These are phyloP conservation scores for Pemphigus obesinymphae DNA, from an alignment of 1,140 invertebrate species.

Conservation along the genomic window DNA sequence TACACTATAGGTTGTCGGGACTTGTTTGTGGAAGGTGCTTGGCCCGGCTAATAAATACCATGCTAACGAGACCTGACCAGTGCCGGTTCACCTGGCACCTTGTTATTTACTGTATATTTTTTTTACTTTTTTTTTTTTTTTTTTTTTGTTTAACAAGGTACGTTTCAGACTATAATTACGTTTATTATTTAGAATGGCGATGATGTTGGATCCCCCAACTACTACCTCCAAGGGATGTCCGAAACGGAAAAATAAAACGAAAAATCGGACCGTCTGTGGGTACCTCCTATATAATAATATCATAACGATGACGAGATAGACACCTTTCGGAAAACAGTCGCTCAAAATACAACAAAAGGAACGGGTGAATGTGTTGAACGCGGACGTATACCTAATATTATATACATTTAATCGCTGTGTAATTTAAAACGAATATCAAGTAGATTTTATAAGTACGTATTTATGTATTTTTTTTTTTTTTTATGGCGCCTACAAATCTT, in stretches of 20 bases:
- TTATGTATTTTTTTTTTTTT: not conserved
- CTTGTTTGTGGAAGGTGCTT: slow-evolving; percentile 37
- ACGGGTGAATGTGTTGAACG: not conserved
- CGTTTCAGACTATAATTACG: slow-evolving; percentile 32
- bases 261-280: not conserved
- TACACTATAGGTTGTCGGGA: slow-evolving; percentile 23
- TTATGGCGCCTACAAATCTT: not conserved
- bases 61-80: slow-evolving; percentile 40
- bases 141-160: slow-evolving; percentile 33
- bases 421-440: slow-evolving; percentile 5
- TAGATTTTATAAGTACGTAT: not conserved
- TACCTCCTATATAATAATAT: not conserved
- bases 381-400: too few relatives aligned
- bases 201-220: not conserved
- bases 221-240: not conserved
- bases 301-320: not conserved
- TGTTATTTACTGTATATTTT: slow-evolving; percentile 31
- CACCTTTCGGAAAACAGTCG: not conserved
- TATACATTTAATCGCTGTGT: not conserved
- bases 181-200: slow-evolving; percentile 14
- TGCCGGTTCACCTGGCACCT: slow-evolving; percentile 41
- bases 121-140: not conserved
- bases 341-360: not conserved
- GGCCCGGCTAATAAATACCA: slow-evolving; percentile 40
- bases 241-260: not conserved